Evolutionary conservation across 64 coral and sea anemone species (phyloP).

Genomic region (Orbicella faveolata): DNA sequence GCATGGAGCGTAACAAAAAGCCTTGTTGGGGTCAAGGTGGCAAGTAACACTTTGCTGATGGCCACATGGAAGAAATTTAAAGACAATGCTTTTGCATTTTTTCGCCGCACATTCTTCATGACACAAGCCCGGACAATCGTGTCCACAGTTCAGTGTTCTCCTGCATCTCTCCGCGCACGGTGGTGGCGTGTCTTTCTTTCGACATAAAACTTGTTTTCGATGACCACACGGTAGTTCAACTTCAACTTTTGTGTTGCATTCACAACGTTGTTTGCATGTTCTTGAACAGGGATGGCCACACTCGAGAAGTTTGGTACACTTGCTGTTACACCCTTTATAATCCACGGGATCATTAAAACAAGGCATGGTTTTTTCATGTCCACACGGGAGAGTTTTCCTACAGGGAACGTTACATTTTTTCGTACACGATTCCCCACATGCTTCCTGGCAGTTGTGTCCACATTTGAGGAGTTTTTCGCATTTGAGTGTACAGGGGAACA

Average conservation of each 20-base stretch:
- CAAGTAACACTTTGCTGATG: constrained; percentile 48
- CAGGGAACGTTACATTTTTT: not conserved
- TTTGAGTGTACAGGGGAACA: constrained; percentile 10
- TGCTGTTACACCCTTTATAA: not conserved
- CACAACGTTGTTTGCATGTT: not conserved
- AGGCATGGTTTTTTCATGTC: constrained; percentile 14
- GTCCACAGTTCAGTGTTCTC: constrained; percentile 30
- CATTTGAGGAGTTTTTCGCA: constrained; percentile 19
- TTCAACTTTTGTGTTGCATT: not conserved
- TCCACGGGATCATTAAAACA: constrained; percentile 32
- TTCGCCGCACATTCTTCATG: constrained; percentile 9
- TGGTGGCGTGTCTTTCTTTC: not conserved
- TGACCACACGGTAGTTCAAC: not conserved
- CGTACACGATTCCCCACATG: constrained; percentile 30
- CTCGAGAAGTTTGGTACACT: constrained; percentile 10
- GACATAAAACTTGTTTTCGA: constrained; percentile 5
- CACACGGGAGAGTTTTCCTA: constrained; percentile 34
- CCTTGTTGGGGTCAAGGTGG: not conserved
- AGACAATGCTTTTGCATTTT: not conserved
- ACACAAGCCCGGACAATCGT: constrained; percentile 33
- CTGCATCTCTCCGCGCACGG: constrained; percentile 1
- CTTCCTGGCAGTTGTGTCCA: constrained; percentile 24
- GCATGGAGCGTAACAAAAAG: constrained; percentile 16
- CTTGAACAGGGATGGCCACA: constrained; percentile 67
- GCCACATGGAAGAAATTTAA: constrained; percentile 40